phyloP scores from a whole-genome alignment of 2,113 vertebrate genomes.

The Chionomys nivalis region DNA sequence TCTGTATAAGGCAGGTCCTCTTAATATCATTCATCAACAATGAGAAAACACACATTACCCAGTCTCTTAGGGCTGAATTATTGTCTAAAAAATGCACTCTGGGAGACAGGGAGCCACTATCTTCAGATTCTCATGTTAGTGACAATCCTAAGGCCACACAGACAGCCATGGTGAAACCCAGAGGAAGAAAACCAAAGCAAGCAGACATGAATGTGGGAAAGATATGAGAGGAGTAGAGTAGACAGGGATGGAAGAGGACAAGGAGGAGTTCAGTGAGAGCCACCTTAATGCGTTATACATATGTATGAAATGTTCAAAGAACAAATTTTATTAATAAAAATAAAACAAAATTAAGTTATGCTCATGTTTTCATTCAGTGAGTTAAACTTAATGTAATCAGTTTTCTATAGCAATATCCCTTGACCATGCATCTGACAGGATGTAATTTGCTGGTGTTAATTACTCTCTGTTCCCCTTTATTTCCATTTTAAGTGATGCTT shows the following conservation, averaged over 20 bases:
- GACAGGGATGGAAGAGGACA: not conserved
- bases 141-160: not conserved
- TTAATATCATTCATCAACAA: not conserved
- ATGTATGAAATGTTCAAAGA: not conserved
- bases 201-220: not conserved
- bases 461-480: not conserved
- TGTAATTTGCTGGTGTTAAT: slow-evolving; percentile 26
- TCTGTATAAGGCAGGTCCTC: not conserved
- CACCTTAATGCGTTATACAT: not conserved
- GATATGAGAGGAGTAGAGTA: not conserved
- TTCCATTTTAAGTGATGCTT: slow-evolving; percentile 33
- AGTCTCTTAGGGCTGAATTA: not conserved
- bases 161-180: not conserved
- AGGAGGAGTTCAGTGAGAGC: not conserved
- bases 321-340: not conserved
- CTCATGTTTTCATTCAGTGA: not conserved
- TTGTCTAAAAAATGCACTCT: not conserved
- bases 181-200: not conserved
- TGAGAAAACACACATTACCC: not conserved
- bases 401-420: not conserved
- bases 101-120: not conserved
- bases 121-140: not conserved
- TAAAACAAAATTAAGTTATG: not conserved
- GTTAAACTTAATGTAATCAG: not conserved
- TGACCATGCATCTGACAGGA: not conserved